Percentiles rank a stretch among this genome's conserved stretches.
Conservation (phyloP, 1,140 invertebrate genomes). For the Apis laboriosa region DNA sequence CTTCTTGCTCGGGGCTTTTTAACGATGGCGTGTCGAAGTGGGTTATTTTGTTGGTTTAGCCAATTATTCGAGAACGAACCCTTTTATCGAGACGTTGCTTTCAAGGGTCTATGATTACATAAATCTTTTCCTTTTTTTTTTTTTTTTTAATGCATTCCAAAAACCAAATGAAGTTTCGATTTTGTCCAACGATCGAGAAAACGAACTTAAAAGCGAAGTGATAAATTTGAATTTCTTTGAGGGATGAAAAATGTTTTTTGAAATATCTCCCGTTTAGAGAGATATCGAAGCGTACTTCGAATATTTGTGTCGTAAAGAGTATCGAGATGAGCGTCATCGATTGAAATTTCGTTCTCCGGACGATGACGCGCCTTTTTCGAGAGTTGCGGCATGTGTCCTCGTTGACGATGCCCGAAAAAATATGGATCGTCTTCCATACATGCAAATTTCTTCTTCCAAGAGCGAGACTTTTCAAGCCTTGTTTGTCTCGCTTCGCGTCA, state of each 20-base stretch:
- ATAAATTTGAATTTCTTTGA: background rate
- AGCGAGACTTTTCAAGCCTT: background rate
- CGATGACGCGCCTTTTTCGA: background rate
- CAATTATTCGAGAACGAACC: background rate
- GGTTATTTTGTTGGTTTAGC: background rate
- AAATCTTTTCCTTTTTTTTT: too few species aligned
- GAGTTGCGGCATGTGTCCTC: background rate
- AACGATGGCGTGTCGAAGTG: background rate
- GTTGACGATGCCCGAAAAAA: background rate
- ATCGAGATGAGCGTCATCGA: background rate
- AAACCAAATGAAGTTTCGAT: background rate
- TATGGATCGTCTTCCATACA: constrained; percentile 8
- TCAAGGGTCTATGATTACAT: too few species aligned
- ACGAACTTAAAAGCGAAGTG: background rate
- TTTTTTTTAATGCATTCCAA: too few species aligned
- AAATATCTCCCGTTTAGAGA: background rate
- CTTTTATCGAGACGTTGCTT: too few species aligned
- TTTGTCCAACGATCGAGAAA: background rate
- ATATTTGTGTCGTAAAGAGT: background rate
- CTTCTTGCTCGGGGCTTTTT: background rate
- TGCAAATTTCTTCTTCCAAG: constrained; percentile 8
- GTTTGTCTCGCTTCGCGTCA: background rate
- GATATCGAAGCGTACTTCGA: background rate
- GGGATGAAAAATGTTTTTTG: background rate
- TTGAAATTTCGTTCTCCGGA: constrained; percentile 15